These are phyloP conservation scores for Dolichomitus sp. DNA, from an alignment of 2,888 invertebrate genomes.

Conservation along the genomic window DNA sequence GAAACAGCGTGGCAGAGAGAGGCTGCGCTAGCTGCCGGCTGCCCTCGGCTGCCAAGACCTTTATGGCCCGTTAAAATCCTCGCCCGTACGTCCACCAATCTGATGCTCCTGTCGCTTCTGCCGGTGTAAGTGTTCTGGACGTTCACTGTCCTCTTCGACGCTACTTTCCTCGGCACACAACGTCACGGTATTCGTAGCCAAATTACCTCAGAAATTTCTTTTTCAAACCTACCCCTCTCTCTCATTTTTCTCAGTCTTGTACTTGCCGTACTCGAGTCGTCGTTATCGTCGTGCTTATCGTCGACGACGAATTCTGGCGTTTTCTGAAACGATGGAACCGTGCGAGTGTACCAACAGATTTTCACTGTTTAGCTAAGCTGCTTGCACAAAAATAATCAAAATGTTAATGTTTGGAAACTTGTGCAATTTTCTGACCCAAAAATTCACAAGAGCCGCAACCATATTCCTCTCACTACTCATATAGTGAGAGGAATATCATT, in stretches of 20 bases:
- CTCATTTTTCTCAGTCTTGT: background rate
- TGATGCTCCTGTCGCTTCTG: conserved; percentile 10
- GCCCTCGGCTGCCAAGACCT: conserved; percentile 47
- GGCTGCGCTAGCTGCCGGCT: background rate
- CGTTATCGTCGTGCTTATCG: conserved; percentile 5
- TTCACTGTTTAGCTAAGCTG: background rate
- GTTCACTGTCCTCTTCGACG: background rate
- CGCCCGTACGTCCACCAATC: conserved; percentile 33
- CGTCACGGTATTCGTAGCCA: conserved; percentile 7
- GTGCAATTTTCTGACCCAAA: background rate
- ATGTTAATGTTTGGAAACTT: background rate
- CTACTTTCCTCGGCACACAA: conserved; percentile 29
- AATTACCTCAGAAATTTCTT: conserved; percentile 16
- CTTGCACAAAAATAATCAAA: background rate
- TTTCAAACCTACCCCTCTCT: background rate
- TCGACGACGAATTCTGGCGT: background rate
- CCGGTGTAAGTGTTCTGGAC: conserved; percentile 6
- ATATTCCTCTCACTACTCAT: no score
- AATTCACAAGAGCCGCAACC: no score
- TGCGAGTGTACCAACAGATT: background rate
- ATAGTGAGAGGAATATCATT: no score
- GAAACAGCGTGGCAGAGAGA: background rate
- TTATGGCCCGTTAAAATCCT: conserved; percentile 67
- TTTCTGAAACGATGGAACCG: background rate
- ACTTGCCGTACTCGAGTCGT: background rate